A percentile compares a stretch with the other conserved stretches of the same genome.
Conservation (phyloP, 92 coral and sea anemone species). For the Palythoa grandiflora region DNA sequence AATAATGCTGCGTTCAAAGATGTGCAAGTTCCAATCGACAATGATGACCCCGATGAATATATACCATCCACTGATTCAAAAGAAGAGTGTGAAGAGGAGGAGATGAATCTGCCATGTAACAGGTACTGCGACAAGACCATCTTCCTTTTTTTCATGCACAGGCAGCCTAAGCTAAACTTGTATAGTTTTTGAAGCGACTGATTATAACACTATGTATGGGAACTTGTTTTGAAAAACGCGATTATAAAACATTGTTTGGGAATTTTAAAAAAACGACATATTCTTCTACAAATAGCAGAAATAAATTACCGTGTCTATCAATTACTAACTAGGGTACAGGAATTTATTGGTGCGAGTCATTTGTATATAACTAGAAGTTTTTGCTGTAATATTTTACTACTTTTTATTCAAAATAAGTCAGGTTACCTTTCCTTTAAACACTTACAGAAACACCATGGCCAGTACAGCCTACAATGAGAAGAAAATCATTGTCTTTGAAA, state of each 20-base stretch:
- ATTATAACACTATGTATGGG: too few species aligned
- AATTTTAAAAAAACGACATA: too few species aligned
- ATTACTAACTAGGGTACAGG: neutral
- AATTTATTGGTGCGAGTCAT: neutral
- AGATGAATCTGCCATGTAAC: conserved; percentile 2
- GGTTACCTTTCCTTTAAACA: neutral
- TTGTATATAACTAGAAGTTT: too few species aligned
- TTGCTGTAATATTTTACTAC: too few species aligned
- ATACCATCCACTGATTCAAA: conserved; percentile 2
- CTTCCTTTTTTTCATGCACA: neutral
- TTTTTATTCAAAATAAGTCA: neutral
- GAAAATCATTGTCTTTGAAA: conserved; percentile 4
- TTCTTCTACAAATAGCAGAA: too few species aligned
- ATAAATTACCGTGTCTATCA: too few species aligned
- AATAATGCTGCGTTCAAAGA: neutral
- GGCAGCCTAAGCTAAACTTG: too few species aligned
- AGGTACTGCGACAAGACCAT: neutral
- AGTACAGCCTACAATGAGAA: conserved; percentile 20
- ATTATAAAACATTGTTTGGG: too few species aligned
- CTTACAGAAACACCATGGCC: neutral
- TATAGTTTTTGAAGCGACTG: too few species aligned
- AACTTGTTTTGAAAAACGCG: too few species aligned
- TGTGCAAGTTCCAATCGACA: neutral
- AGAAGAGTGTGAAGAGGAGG: conserved; percentile 10
- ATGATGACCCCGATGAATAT: neutral